Percentiles rank a stretch among this genome's conserved stretches.
phyloP scores from a whole-genome alignment of 2,797 vertebrate genomes.

The Sciurus carolinensis region DNA sequence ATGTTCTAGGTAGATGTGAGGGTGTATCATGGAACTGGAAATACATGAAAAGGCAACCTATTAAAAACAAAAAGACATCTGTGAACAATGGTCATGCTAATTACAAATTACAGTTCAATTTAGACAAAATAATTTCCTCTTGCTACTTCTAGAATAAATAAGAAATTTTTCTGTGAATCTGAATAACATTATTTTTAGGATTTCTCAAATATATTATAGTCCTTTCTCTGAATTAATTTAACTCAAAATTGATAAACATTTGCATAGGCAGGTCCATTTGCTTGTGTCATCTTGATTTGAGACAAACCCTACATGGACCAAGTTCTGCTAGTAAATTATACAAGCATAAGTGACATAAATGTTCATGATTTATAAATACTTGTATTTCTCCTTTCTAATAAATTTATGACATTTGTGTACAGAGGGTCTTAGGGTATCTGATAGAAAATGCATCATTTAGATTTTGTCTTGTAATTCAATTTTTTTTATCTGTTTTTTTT shows the following conservation, averaged over 20 bases:
- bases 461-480: not conserved
- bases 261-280: not conserved
- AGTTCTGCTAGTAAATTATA: not conserved
- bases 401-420: not conserved
- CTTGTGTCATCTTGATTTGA: not conserved
- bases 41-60: not conserved
- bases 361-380: not conserved
- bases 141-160: not conserved
- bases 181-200: not conserved
- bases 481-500: not conserved
- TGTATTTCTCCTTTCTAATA: not conserved
- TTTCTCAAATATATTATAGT: not conserved
- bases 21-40: not conserved
- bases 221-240: not conserved
- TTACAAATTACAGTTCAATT: not conserved
- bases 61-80: not conserved
- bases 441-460: not conserved
- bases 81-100: not conserved
- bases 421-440: not conserved
- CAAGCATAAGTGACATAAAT: not conserved
- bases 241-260: slow-evolving; percentile 1
- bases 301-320: not conserved
- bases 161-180: not conserved
- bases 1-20: not conserved
- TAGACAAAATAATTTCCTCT: not conserved